Conservation (phyloP, 1,140 invertebrate genomes). For the Anthonomus grandis region DNA sequence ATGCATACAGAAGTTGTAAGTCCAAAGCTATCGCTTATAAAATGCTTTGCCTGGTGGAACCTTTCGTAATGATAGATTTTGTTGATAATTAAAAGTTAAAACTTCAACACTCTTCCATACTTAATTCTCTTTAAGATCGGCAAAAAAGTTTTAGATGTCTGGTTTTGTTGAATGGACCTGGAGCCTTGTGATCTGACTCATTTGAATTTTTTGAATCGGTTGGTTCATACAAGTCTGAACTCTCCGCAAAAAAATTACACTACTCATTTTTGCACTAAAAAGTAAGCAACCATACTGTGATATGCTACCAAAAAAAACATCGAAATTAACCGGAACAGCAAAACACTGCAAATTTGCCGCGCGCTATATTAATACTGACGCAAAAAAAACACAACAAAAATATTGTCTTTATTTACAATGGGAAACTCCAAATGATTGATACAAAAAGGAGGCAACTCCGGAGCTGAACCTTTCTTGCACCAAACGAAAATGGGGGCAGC, state of each 20-base stretch:
- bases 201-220: too few species aligned
- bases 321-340: not conserved
- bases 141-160: not conserved
- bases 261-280: not conserved
- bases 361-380: too few species aligned
- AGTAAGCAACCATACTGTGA: not conserved
- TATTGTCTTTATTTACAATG: not conserved
- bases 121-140: not conserved
- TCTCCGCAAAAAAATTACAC: not conserved
- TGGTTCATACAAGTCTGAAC: too few species aligned
- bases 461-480: too few species aligned
- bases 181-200: slow-evolving; percentile 1
- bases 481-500: too few species aligned
- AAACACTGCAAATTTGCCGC: too few species aligned
- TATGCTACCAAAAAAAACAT: not conserved
- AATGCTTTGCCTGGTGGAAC: too few species aligned
- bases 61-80: too few species aligned
- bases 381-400: too few species aligned
- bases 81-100: too few species aligned
- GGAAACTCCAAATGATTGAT: not conserved
- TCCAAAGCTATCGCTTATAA: not conserved
- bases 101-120: too few species aligned
- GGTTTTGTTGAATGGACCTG: not conserved
- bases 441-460: not conserved
- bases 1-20: slow-evolving; percentile 1